phyloP scores from a whole-genome alignment of 1,140 invertebrate species.

The Heliconius eleuchia region DNA sequence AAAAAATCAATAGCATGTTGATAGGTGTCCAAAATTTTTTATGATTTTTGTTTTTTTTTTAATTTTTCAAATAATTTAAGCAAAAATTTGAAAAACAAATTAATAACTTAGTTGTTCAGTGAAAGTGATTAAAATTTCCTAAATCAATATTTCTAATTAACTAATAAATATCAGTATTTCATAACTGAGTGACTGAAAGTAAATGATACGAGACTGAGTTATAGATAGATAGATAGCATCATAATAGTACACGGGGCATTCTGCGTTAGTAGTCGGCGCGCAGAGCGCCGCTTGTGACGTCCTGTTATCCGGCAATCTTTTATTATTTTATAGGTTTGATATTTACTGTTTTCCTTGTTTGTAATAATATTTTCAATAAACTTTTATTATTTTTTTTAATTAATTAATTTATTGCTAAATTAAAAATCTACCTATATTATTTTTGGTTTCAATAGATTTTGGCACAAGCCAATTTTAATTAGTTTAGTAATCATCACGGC shows the following conservation, averaged over 20 bases:
- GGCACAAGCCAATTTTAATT: not conserved
- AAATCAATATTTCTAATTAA: too few relatives aligned
- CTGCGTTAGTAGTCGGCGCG: slow-evolving; percentile 3
- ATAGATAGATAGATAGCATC: slow-evolving; percentile 8
- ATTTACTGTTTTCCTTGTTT: not conserved
- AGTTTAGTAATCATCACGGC: not conserved
- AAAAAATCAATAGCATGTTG: too few relatives aligned
- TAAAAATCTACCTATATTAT: not conserved
- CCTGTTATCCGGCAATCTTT: not conserved
- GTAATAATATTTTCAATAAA: not conserved
- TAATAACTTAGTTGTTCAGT: too few relatives aligned
- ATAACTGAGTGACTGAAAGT: not conserved
- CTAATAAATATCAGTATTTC: not conserved
- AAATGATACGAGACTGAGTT: not conserved
- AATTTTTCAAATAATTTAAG: too few relatives aligned
- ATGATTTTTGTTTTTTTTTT: too few relatives aligned
- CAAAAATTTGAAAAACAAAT: too few relatives aligned
- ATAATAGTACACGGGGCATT: not conserved
- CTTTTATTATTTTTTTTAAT: not conserved
- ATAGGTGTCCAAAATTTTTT: too few relatives aligned
- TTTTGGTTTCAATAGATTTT: not conserved
- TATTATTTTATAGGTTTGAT: not conserved
- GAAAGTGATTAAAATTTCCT: too few relatives aligned
- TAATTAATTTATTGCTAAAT: not conserved
- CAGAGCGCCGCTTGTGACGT: slow-evolving; percentile 6